Conservation (phyloP, 2,113 vertebrate species). For the Rhegmatorhina hoffmannsi region DNA sequence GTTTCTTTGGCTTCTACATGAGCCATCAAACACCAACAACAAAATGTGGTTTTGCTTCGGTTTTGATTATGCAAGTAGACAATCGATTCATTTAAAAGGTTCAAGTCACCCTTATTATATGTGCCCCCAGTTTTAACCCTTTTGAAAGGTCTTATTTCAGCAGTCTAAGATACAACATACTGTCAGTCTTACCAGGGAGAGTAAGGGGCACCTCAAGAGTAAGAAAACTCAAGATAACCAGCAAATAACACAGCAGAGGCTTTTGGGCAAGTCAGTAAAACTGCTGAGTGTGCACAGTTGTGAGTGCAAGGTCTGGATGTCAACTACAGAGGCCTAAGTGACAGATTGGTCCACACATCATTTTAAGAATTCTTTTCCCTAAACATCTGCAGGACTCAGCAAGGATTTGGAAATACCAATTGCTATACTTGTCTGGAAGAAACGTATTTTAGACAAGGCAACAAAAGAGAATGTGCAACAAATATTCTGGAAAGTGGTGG, state of each 20-base stretch:
- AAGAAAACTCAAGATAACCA: not conserved
- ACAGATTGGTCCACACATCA: rapidly evolving
- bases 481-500: not conserved
- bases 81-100: not conserved
- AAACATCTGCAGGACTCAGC: not conserved
- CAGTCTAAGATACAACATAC: not conserved
- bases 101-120: not conserved
- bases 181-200: not conserved
- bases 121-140: not conserved
- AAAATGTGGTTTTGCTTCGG: not conserved
- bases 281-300: not conserved
- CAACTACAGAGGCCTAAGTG: not conserved
- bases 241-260: not conserved
- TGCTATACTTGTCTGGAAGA: not conserved
- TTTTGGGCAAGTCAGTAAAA: not conserved
- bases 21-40: not conserved
- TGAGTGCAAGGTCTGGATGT: not conserved
- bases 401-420: not conserved
- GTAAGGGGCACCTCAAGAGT: not conserved
- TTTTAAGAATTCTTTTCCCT: not conserved
- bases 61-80: not conserved
- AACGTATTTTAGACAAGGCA: not conserved
- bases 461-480: not conserved
- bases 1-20: not conserved
- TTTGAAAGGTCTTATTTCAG: not conserved